Percentiles rank a stretch among this genome's conserved stretches.
These are phyloP conservation scores for Plemyria rubiginata DNA, from an alignment of 2,888 invertebrate genomes.

Conservation along the genomic window DNA sequence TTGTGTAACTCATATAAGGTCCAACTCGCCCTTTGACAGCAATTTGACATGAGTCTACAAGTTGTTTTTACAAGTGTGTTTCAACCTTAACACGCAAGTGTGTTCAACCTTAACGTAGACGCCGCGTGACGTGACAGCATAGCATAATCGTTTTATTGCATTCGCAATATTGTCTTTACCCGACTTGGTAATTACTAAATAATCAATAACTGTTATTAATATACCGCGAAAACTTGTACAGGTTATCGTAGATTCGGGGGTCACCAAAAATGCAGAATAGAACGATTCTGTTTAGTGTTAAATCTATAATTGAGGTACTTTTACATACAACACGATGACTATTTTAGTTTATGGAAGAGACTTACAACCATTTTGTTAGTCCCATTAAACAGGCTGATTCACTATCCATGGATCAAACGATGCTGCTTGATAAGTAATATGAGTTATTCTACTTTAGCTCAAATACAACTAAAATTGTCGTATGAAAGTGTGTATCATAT, in stretches of 20 bases:
- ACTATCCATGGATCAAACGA: slow-evolving; percentile 2
- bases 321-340: slow-evolving; percentile 6
- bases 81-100: not conserved
- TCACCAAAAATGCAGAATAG: slow-evolving; percentile 26
- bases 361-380: slow-evolving; percentile 16
- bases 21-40: no score
- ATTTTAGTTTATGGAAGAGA: slow-evolving; percentile 14
- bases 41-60: not conserved
- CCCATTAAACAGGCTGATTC: slow-evolving; percentile 2
- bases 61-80: not conserved
- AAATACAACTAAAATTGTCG: not conserved
- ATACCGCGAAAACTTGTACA: slow-evolving; percentile 11
- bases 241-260: slow-evolving; percentile 15
- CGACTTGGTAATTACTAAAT: slow-evolving; percentile 14
- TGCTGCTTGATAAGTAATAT: not conserved
- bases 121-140: slow-evolving; percentile 1
- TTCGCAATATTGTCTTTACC: slow-evolving; percentile 63
- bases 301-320: not conserved
- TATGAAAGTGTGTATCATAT: not conserved
- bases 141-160: slow-evolving; percentile 68
- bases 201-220: slow-evolving; percentile 8
- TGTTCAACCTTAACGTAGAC: not conserved
- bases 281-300: slow-evolving; percentile 13
- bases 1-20: no score
- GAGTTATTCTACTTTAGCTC: not conserved